Base-by-base conservation (phyloP, 30 jellyfish, hydroid and myxozoan genomes). In the Turritopsis dohrnii region DNA sequence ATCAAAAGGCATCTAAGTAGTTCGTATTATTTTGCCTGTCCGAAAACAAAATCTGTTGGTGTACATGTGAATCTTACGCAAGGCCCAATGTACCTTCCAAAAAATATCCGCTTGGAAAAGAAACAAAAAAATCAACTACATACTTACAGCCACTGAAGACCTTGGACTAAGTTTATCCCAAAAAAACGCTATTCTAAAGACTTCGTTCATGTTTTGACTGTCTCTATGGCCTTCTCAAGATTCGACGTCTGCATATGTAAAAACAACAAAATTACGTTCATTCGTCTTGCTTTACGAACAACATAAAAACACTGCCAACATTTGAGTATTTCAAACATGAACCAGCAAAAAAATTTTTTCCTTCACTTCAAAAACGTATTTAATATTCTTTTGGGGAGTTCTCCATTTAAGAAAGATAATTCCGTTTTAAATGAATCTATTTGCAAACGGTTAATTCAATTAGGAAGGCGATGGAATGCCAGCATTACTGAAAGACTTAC, bases 71-170 rank as follows among this genome's bases (percentile, higher is more conserved):
- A n/a, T n/a, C n/a, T n/a, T n/a, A n/a, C n/a, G n/a, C n/a, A n/a
- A n/a, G n/a, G n/a, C n/a, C n/a, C n/a, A n/a, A n/a, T n/a, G n/a
- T n/a, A n/a, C n/a, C n/a, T n/a, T n/a, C n/a, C n/a, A n/a, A n/a
- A n/a, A n/a, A n/a, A n/a, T n/a, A n/a, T n/a, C n/a, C n/a, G n/a
- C n/a, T n/a, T n/a, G n/a, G n/a, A n/a, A n/a, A n/a, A n/a, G n/a
- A 41, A 41, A 41, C 60, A 41, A 41, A 41, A 41, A 41, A 41
- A 41, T 13, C 5, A 41, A 41, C 60, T 3, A 41, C 5, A 41
- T 19, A 69, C 77, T 69, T 69, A 69, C 77, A 69, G 30, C 77
- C 77, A 69, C 31, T 69, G 77, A n/a, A 69, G 77, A 69, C 77
- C 28, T 0, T 69, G 30, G 17, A 69, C 77, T 21, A 69, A 69